These are phyloP conservation scores for Cladorhizidae sp. DNA, from an alignment of 37 sponge, comb jelly and placozoan genomes.

Conservation along the genomic window DNA sequence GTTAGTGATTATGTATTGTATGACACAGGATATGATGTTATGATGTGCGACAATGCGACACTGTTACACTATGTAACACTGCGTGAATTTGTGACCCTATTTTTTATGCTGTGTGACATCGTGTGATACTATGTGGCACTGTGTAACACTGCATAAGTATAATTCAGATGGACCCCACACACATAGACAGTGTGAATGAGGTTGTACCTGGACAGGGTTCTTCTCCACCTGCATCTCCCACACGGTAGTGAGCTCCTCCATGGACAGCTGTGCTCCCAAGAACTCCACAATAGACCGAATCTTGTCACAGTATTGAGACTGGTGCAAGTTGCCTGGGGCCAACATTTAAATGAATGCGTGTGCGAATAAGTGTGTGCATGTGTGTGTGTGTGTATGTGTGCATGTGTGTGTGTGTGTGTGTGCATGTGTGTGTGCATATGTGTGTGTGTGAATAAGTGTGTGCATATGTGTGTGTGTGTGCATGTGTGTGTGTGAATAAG, in stretches of 20 bases:
- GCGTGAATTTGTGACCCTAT: too few species aligned
- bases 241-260: constrained; percentile 78
- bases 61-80: too few species aligned
- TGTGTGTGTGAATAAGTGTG: constrained; percentile 17
- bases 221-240: constrained; percentile 94
- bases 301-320: constrained; percentile 93
- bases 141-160: too few species aligned
- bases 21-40: too few species aligned
- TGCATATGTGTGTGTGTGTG: constrained; percentile 25
- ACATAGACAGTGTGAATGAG: too few species aligned
- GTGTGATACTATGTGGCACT: too few species aligned
- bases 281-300: constrained; percentile 91
- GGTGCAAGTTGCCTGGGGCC: constrained; percentile 91
- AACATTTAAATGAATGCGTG: not conserved
- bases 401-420: constrained; percentile 31
- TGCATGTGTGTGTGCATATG: constrained; percentile 13
- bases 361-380: not conserved
- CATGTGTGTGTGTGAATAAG: not conserved
- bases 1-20: too few species aligned
- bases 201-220: constrained; percentile 74
- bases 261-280: constrained; percentile 76
- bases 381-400: constrained; percentile 27
- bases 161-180: too few species aligned
- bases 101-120: too few species aligned
- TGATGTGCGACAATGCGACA: too few species aligned